Evolutionary conservation across 2,797 vertebrate genomes (phyloP).

Genomic region (Anableps anableps): DNA sequence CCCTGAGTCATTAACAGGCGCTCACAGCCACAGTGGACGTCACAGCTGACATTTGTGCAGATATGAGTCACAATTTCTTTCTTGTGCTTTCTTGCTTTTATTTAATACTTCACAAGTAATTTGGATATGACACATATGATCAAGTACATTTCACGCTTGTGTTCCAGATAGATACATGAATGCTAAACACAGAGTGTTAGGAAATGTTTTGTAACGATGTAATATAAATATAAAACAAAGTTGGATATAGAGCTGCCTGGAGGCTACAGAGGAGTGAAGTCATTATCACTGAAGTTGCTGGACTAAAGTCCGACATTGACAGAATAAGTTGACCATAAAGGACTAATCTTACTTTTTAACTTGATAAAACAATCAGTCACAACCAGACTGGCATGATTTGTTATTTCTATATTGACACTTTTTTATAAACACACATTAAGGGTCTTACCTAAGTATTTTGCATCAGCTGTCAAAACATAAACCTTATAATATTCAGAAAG

Average conservation of each 20-base stretch:
- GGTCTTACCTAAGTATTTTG: background rate
- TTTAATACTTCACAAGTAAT: slow-evolving; percentile 39
- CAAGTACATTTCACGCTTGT: slow-evolving; percentile 5
- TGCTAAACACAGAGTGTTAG: slow-evolving; percentile 26
- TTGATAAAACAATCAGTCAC: slow-evolving; percentile 15
- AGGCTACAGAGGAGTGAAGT: slow-evolving; percentile 49
- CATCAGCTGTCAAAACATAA: background rate
- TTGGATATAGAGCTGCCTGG: slow-evolving; percentile 38
- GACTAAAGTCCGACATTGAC: slow-evolving; percentile 30
- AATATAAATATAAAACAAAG: slow-evolving; percentile 30
- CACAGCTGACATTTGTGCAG: slow-evolving; percentile 74
- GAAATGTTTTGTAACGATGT: slow-evolving; percentile 37
- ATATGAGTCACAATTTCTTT: slow-evolving; percentile 68
- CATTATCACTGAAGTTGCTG: slow-evolving; percentile 44
- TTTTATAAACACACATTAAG: background rate
- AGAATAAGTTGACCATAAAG: slow-evolving; percentile 34
- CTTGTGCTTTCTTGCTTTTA: slow-evolving; percentile 46
- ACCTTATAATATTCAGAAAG: too few relatives aligned
- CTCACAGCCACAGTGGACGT: slow-evolving; percentile 62
- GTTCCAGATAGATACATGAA: slow-evolving; percentile 15
- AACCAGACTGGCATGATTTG: background rate
- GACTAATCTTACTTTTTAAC: slow-evolving; percentile 21
- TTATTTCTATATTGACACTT: background rate
- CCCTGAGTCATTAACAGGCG: slow-evolving; percentile 67
- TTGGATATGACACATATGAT: slow-evolving; percentile 38